phyloP scores from a whole-genome alignment of 2,888 invertebrate species.

The Eupithecia abbreviata region DNA sequence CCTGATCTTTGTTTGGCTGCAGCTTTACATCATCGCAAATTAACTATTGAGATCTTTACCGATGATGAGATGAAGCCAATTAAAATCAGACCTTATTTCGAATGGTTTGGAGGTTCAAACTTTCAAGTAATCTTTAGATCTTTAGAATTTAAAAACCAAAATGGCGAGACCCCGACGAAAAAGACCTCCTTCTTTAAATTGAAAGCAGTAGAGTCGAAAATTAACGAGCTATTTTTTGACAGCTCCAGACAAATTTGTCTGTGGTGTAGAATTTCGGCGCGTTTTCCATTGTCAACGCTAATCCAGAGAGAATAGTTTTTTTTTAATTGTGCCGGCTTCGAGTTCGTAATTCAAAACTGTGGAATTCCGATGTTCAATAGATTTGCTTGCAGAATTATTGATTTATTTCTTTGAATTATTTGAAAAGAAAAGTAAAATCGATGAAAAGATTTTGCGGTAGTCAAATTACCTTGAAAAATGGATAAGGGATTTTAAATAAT shows the following conservation, averaged over 20 bases:
- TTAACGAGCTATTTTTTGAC: neutral
- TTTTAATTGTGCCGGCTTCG: slow-evolving; percentile 44
- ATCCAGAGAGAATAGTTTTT: slow-evolving; percentile 55
- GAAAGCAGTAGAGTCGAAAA: slow-evolving; percentile 11
- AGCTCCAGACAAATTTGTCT: slow-evolving; percentile 14
- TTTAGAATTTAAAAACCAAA: slow-evolving; percentile 24
- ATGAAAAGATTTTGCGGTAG: slow-evolving; percentile 19
- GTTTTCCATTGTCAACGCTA: slow-evolving; percentile 54
- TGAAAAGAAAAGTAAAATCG: slow-evolving; percentile 6
- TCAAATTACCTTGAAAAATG: slow-evolving; percentile 31
- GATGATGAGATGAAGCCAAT: neutral
- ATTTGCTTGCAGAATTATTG: slow-evolving; percentile 28
- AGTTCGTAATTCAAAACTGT: slow-evolving; percentile 48
- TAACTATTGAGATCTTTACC: slow-evolving; percentile 26
- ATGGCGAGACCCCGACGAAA: neutral
- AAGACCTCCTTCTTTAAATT: neutral
- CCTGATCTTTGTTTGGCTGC: slow-evolving; percentile 19
- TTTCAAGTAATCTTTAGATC: neutral
- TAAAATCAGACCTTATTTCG: neutral
- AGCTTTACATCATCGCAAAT: slow-evolving; percentile 24
- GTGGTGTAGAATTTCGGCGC: slow-evolving; percentile 39
- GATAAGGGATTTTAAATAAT: slow-evolving; percentile 9
- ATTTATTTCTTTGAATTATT: slow-evolving; percentile 26
- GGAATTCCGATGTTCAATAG: slow-evolving; percentile 38
- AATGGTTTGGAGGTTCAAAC: neutral